Evolutionary conservation across 2,888 invertebrate species (phyloP).

Genomic region (Mythimna pallens): DNA sequence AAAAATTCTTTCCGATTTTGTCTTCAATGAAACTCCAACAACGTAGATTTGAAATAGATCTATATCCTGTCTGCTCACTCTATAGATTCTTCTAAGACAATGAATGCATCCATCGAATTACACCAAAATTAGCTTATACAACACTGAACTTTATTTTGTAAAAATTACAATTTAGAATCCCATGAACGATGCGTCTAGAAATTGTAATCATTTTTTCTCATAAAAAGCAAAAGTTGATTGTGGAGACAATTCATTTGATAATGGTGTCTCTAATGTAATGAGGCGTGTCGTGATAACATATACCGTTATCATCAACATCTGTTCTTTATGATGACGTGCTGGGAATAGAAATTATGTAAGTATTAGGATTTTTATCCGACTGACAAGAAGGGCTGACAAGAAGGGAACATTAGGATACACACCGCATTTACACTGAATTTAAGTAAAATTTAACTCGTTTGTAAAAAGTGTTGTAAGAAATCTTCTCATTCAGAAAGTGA

Average conservation of each 20-base stretch:
- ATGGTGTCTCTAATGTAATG: conserved; percentile 31
- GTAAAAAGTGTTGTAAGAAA: no score
- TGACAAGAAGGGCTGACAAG: no score
- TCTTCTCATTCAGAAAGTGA: no score
- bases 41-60: conserved; percentile 29
- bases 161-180: conserved; percentile 44
- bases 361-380: background rate
- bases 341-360: background rate
- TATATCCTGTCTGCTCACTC: background rate
- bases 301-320: conserved; percentile 13
- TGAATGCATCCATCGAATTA: conserved; percentile 44
- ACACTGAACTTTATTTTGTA: conserved; percentile 44
- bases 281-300: conserved; percentile 33
- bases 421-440: no score
- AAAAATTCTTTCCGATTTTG: background rate
- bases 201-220: conserved; percentile 49
- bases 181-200: background rate
- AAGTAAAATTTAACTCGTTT: no score
- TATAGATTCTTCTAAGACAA: conserved; percentile 36
- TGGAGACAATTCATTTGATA: conserved; percentile 53
- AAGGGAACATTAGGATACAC: no score
- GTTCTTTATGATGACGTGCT: conserved; percentile 21
- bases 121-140: conserved; percentile 33
- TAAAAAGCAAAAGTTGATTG: conserved; percentile 57
- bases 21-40: conserved; percentile 14